Evolutionary conservation across 2,797 vertebrate species (phyloP), one percentile per base, ranked within the genome.

Genomic region (Lophius americanus): DNA sequence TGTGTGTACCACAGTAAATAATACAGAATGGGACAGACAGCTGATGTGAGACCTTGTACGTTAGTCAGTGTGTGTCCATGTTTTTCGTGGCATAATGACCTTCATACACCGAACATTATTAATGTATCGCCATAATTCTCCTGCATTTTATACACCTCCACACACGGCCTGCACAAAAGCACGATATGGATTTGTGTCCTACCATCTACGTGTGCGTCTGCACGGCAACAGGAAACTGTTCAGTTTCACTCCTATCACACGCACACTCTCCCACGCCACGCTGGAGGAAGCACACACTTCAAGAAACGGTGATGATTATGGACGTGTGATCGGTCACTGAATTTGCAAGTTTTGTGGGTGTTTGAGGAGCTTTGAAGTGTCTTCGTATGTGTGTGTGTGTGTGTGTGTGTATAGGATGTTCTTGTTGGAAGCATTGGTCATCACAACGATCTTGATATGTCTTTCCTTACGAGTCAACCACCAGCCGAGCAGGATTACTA

Each of bases 391-490:
- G 76, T 50, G 65, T 66, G 64, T 75, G 66, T 78, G 60, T 64
- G 44, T 51, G 13, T 77, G 61, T 74, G 63, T 75, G 84, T 85
- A 83, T 81, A 73, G 75, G 78, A 75, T 64, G 78, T 65, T 63
- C 76, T 65, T 85, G 50, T 90, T 85, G 76, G 75, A 82, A 85
- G 80, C 35, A 37, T 88, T 87, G 85, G 87, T 87, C 84, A 90
- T 83, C 75, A 50, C 69, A 35, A 56, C 76, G 73, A 59, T 71
- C 54, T 74, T 62, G 64, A 68, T 73, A 69, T 75, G 72, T 78
- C 66, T 72, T 32, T 59, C 44, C 55, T 49, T 73, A 43, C 7
- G 2, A 64, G 60, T 83, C 72, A 61, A 46, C 78, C 69, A 68
- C 36, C 60, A 14, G 35, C 46, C 4, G 5, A 57, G 44, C 57